These are phyloP conservation scores for Merluccius polli DNA, from an alignment of 2,797 vertebrate genomes.

Conservation along the genomic window DNA sequence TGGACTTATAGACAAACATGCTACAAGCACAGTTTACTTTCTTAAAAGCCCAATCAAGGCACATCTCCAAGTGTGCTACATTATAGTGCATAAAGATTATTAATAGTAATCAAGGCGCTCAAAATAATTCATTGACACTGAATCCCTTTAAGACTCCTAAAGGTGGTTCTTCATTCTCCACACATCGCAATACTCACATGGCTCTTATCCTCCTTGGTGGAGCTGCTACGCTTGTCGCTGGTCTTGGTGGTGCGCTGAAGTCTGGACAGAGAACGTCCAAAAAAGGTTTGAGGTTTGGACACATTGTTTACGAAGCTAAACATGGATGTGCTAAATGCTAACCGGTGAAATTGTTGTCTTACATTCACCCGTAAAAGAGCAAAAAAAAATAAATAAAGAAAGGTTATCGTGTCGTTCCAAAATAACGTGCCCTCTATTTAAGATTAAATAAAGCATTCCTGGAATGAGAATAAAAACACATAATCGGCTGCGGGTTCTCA, in stretches of 20 bases:
- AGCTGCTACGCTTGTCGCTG: constrained; percentile 84
- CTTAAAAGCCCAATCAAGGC: background rate
- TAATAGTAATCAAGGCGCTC: background rate
- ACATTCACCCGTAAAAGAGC: background rate
- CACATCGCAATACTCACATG: constrained; percentile 72
- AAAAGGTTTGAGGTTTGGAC: background rate
- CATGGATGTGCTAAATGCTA: background rate
- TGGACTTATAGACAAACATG: background rate
- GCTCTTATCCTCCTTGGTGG: constrained; percentile 87
- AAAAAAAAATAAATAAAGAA: background rate
- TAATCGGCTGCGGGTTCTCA: background rate
- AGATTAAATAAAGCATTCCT: background rate
- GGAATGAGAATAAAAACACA: background rate
- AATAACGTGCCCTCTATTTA: background rate
- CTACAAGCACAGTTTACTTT: background rate
- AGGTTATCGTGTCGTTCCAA: too few species aligned
- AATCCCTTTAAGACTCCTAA: background rate
- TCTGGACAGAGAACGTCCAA: constrained; percentile 56
- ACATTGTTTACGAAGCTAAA: background rate
- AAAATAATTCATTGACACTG: too few species aligned
- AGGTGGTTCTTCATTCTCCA: too few species aligned
- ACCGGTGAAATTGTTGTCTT: background rate
- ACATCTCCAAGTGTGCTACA: background rate
- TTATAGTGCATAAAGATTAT: too few species aligned
- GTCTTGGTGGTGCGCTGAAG: constrained; percentile 80